Base-by-base conservation (phyloP, 2,888 invertebrate species). In the Abrostola tripartita region DNA sequence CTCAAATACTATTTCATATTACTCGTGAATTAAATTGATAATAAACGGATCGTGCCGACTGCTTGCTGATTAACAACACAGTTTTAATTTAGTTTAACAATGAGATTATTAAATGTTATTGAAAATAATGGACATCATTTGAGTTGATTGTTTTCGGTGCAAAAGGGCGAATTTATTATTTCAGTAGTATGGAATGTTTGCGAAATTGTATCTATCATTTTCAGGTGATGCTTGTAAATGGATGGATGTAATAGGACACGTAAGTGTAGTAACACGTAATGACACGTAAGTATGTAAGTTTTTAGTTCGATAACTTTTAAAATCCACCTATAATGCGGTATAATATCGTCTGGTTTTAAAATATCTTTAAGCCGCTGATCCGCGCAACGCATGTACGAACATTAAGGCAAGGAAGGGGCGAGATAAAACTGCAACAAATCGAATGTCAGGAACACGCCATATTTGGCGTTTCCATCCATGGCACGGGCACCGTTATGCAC, bases 361-460 rank as follows among this genome's bases (percentile, higher is more conserved):
- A 76, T 71, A 58, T 67, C 74, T 74, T 81, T 67, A 41, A 61
- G 41, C 57, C 58, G 58, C 70, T 61, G 70, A 76, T 76, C 63
- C 56, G 52, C 61, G 52, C 40, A 57, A 61, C 55, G 58, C 52
- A 61, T 53, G 58, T 69, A 63, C 40, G 37, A 53, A 65, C 71
- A 56, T 74, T 63, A 71, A 79, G 56, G 58, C 71, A 65, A 68
- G 71, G 71, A 73, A 73, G 61, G 64, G 54, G 64, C 72, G 74
- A 85, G 88, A 91, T 89, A 90, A 90, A 89, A 88, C 81, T 88
- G 88, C 88, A 89, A 91, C 92, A 91, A 92, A 92, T 92, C 89
- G 88, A 85, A 83, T 85, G 88, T 90, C 91, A 90, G 87, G 88
- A 87, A 82, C 87, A 78, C 81, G 71, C 91, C 91, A 85, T 90